Base-by-base conservation (phyloP, 2,888 invertebrate species). In the Calameuta filiformis region DNA sequence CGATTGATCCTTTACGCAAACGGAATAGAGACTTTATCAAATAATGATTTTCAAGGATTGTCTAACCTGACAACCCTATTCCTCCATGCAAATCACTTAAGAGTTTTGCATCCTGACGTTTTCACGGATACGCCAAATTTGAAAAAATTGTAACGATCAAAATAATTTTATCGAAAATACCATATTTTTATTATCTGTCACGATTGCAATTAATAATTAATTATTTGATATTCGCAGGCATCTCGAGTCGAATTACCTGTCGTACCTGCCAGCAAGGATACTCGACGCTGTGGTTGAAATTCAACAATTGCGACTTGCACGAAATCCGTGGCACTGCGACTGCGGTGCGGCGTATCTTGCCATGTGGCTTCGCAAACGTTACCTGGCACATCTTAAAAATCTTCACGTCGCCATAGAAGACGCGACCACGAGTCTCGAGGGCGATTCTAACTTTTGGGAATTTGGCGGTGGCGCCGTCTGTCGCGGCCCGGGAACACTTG, bases 321-420 rank as follows among this genome's bases (percentile, higher is more conserved):
- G 95, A 84, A 96, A 96, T 90, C 95, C 96, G 0, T 96, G 96
- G 96, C 95, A 96, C 87, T 96, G 96, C 86, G 96, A 96, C 88
- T 96, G 96, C 87, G 94, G 94, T 83, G 94, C 95, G 56, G 92
- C 95, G 1, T 96, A 96, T 88, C 93, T 96, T 80, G 94, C 96
- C 4, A 93, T 93, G 94, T 96, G 91, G 91, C 74, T 91, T 40
- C 87, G 89, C 23, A 88, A 83, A 23, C 85, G 87, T 71, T 88
- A 88, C 74, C 76, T 83, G 15, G 75, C 31, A 15, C 71, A 34
- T 11, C 34, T 71, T 2, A 56, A 56, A 6, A 71, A 71, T 71
- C 31, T 33, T 12, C 31, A 71, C 12, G 71, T n/a, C 12, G 40
- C 4, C 0, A 6, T 56, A 15, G 40, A 56, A 56, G 79, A 75